A percentile compares a stretch with the other conserved stretches of the same genome.
Conservation (phyloP, 1,140 invertebrate genomes). For the Metopolophium dirhodum region DNA sequence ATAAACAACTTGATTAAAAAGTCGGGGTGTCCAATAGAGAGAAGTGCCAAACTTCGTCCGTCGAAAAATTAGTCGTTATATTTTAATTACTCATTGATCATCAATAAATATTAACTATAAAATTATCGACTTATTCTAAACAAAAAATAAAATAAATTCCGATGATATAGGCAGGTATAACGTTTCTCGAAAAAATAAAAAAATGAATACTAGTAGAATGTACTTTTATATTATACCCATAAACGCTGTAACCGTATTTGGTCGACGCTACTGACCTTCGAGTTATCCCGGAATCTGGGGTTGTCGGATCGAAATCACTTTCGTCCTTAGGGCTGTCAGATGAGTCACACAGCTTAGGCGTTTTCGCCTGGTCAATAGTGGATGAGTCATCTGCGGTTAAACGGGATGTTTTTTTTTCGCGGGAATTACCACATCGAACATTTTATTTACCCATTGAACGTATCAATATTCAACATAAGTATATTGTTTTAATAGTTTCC, state of each 20-base stretch:
- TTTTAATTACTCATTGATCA: background rate
- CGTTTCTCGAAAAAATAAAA: background rate
- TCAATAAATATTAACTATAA: background rate
- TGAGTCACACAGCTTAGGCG: background rate
- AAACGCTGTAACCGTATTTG: background rate
- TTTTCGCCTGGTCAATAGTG: background rate
- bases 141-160: background rate
- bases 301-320: constrained; percentile 33
- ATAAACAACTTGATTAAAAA: background rate
- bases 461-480: background rate
- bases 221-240: background rate
- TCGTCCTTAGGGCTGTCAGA: constrained; percentile 26
- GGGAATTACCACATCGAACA: background rate
- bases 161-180: background rate
- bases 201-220: background rate
- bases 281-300: constrained; percentile 23
- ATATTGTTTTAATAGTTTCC: background rate
- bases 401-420: background rate
- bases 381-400: background rate
- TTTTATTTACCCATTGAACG: background rate
- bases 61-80: background rate
- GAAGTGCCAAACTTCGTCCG: background rate
- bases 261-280: background rate
- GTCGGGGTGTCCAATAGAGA: background rate
- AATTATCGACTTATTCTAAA: background rate